Percentiles rank a stretch among this genome's conserved stretches.
Evolutionary conservation across 2,888 invertebrate genomes (phyloP).

Genomic region (Phytoseiulus persimilis): DNA sequence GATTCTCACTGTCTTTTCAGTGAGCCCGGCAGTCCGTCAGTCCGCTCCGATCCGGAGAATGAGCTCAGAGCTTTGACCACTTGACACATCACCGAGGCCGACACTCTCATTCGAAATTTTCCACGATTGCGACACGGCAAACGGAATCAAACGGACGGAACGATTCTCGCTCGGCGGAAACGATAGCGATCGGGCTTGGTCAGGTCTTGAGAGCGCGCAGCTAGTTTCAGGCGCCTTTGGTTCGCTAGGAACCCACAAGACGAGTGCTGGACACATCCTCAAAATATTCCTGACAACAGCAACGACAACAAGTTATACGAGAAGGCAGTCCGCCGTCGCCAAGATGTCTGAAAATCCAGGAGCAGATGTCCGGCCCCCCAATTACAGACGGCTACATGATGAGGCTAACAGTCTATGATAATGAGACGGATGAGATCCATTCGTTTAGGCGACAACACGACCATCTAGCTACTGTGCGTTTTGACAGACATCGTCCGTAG

Average conservation of each 20-base stretch:
- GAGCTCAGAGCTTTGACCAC: not conserved
- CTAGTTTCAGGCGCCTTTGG: too few relatives aligned
- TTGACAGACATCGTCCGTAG: not conserved
- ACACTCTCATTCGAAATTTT: not conserved
- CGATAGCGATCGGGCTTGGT: too few relatives aligned
- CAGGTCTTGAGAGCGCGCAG: too few relatives aligned
- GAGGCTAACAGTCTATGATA: slow-evolving; percentile 5
- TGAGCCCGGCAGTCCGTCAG: not conserved
- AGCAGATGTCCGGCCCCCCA: slow-evolving; percentile 5
- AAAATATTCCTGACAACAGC: not conserved
- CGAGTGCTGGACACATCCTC: not conserved
- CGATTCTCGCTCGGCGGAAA: too few relatives aligned
- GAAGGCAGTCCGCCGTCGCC: not conserved
- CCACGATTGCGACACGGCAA: too few relatives aligned
- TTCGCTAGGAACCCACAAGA: not conserved
- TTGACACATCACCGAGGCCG: not conserved
- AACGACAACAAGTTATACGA: not conserved
- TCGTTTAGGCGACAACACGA: slow-evolving; percentile 5
- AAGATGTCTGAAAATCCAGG: not conserved
- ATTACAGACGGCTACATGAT: slow-evolving; percentile 5
- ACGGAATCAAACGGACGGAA: too few relatives aligned
- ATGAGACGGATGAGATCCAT: slow-evolving; percentile 5
- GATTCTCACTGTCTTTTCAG: not conserved
- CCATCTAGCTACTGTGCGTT: not conserved
- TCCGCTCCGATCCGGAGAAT: not conserved